A percentile compares a stretch with the other conserved stretches of the same genome.
These are phyloP conservation scores for Pithys albifrons DNA, from an alignment of 2,113 vertebrate genomes.

Conservation along the genomic window DNA sequence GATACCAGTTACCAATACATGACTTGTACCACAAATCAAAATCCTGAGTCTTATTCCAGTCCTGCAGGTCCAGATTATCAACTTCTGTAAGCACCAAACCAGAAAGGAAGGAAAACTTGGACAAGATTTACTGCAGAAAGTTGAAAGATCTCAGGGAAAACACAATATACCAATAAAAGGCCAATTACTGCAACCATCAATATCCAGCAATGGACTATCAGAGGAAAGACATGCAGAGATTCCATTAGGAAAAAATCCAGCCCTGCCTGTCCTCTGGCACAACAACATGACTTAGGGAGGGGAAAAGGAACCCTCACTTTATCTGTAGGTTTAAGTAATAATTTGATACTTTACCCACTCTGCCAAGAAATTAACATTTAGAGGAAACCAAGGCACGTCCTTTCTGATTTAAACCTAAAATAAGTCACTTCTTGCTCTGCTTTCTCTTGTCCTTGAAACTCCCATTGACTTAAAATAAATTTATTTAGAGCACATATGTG, in stretches of 20 bases:
- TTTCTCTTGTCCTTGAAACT: not conserved
- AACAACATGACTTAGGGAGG: not conserved
- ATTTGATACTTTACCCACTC: not conserved
- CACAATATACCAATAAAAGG: slow-evolving; percentile 34
- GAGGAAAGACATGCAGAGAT: slow-evolving; percentile 32
- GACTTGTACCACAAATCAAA: not conserved
- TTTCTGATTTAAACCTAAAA: not conserved
- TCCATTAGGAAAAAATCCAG: slow-evolving; percentile 25
- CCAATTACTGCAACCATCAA: slow-evolving; percentile 38
- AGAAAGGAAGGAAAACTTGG: not conserved
- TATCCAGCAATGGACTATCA: not conserved
- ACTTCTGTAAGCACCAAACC: not conserved
- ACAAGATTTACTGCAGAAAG: slow-evolving; percentile 15
- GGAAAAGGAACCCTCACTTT: not conserved
- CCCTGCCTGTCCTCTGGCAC: not conserved
- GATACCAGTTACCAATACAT: not conserved
- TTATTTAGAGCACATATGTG: not conserved
- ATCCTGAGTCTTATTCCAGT: not conserved
- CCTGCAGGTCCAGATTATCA: not conserved
- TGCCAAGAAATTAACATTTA: not conserved
- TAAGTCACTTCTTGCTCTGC: not conserved
- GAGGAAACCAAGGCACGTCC: not conserved
- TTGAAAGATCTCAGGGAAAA: not conserved
- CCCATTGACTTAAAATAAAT: not conserved
- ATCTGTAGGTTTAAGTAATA: slow-evolving; percentile 4